These are phyloP conservation scores for Torymus tubicola DNA, from an alignment of 2,888 invertebrate species.

Conservation along the genomic window DNA sequence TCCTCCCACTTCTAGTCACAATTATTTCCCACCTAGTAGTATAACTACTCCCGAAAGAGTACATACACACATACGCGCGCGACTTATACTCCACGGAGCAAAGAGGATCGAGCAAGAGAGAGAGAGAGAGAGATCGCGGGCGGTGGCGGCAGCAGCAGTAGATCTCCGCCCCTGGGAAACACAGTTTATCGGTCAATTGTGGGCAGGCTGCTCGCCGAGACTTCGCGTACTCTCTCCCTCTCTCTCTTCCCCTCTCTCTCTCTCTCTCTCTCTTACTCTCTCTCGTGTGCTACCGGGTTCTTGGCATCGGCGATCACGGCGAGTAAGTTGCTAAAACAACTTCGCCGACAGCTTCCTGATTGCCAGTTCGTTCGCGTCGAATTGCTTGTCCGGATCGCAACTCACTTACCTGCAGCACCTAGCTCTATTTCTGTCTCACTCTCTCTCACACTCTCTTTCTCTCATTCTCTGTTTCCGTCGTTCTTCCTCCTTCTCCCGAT, in stretches of 20 bases:
- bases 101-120: too few species aligned
- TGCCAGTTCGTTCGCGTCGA: conserved; percentile 69
- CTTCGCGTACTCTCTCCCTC: neutral
- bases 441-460: neutral
- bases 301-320: conserved; percentile 39
- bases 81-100: too few species aligned
- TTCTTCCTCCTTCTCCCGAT: neutral
- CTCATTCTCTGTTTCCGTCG: neutral
- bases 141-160: too few species aligned
- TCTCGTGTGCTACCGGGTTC: too few species aligned
- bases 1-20: too few species aligned
- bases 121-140: too few species aligned
- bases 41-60: too few species aligned
- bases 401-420: conserved; percentile 8
- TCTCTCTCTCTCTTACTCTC: neutral
- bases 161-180: conserved; percentile 5
- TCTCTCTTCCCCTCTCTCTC: neutral
- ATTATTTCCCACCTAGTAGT: too few species aligned
- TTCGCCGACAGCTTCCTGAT: conserved; percentile 71
- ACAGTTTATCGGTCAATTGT: conserved; percentile 48
- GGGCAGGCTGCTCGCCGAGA: neutral
- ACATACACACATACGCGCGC: too few species aligned
- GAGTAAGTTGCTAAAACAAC: conserved; percentile 68
- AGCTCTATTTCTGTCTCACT: neutral
- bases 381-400: conserved; percentile 59